These are phyloP conservation scores for Datnioides undecimradiatus DNA, from an alignment of 2,113 vertebrate genomes.

Conservation along the genomic window DNA sequence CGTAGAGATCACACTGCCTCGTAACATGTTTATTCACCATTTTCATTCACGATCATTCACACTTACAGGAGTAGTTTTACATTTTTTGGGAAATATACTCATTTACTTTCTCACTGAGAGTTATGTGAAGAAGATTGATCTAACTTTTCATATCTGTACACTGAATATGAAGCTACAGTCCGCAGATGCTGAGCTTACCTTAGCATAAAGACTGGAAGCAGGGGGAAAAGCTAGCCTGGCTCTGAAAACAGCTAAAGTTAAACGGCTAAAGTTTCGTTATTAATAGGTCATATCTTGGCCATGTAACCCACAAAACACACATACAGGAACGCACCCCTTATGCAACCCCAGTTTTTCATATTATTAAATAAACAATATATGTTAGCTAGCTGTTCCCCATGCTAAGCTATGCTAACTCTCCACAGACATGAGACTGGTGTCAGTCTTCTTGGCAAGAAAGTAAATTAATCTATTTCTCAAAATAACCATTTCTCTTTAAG, in stretches of 20 bases:
- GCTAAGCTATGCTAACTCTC: too few species aligned
- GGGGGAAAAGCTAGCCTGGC: not conserved
- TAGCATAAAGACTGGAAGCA: not conserved
- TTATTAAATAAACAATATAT: not conserved
- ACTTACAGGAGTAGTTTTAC: not conserved
- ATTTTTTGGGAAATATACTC: not conserved
- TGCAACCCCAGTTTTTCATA: not conserved
- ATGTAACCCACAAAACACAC: too few species aligned
- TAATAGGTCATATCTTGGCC: too few species aligned
- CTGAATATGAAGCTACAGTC: not conserved
- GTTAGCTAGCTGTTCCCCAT: not conserved
- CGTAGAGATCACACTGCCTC: not conserved
- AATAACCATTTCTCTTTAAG: too few species aligned
- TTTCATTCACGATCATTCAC: too few species aligned
- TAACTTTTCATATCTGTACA: not conserved
- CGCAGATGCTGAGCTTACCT: too few species aligned
- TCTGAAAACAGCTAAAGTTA: not conserved
- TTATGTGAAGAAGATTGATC: not conserved
- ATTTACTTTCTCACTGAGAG: not conserved
- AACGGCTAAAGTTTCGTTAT: not conserved
- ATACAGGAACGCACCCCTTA: rapidly evolving
- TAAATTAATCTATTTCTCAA: too few species aligned
- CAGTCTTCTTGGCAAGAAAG: too few species aligned
- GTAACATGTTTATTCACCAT: not conserved
- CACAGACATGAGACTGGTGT: too few species aligned